These are phyloP conservation scores for Mayetiola destructor DNA, from an alignment of 2,888 invertebrate genomes.

Conservation along the genomic window DNA sequence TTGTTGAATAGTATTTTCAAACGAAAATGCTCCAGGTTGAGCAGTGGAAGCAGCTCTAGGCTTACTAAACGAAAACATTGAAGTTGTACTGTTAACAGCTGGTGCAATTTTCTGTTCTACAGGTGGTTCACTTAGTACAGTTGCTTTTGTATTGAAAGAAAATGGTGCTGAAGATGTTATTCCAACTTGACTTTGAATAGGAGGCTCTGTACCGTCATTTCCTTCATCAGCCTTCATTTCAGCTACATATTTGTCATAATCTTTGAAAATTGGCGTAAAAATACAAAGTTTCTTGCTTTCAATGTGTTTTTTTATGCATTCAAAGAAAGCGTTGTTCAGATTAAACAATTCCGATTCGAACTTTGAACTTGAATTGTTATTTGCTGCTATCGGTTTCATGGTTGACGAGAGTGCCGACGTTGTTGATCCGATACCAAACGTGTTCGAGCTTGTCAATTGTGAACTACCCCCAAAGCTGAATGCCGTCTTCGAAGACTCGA, in stretches of 20 bases:
- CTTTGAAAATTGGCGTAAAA: conserved; percentile 73
- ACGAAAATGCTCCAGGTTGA: conserved; percentile 40
- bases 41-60: conserved; percentile 25
- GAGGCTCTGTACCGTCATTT: neutral
- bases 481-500: neutral
- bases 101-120: conserved; percentile 14
- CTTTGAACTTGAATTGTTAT: conserved; percentile 27
- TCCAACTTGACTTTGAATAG: neutral
- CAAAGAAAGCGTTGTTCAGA: conserved; percentile 64
- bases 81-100: conserved; percentile 20
- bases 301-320: conserved; percentile 76
- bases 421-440: neutral
- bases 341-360: conserved; percentile 61
- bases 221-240: conserved; percentile 41
- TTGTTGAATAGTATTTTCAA: conserved; percentile 37
- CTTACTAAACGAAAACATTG: conserved; percentile 37
- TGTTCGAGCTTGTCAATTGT: neutral
- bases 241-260: conserved; percentile 60
- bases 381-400: conserved; percentile 19
- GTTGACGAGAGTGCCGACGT: neutral
- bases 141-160: conserved; percentile 18
- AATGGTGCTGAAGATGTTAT: conserved; percentile 15
- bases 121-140: conserved; percentile 4
- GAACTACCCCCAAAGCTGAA: conserved; percentile 19
- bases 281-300: conserved; percentile 70